A percentile compares a stretch with the other conserved stretches of the same genome.
These are phyloP conservation scores for Mobula birostris DNA, from an alignment of 2,113 vertebrate species.

Conservation along the genomic window DNA sequence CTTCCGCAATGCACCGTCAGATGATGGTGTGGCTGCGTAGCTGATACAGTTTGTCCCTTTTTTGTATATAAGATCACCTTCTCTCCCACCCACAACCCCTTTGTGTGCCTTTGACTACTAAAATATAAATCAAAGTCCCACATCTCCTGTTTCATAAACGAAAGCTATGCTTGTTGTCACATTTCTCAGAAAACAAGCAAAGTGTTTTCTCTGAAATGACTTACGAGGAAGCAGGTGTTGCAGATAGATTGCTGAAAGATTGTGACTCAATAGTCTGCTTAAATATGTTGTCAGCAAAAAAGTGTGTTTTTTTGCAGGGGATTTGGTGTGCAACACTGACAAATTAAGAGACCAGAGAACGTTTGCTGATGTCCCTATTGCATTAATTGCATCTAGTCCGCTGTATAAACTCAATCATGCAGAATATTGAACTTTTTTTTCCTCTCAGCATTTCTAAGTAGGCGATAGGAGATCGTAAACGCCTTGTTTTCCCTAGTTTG, in stretches of 20 bases:
- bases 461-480: neutral
- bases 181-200: constrained; percentile 28
- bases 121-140: constrained; percentile 32
- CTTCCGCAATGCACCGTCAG: neutral
- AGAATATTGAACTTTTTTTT: neutral
- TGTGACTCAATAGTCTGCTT: constrained; percentile 29
- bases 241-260: constrained; percentile 19
- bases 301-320: neutral
- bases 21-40: neutral
- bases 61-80: neutral
- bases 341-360: neutral
- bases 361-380: neutral
- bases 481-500: neutral
- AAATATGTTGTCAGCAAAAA: constrained; percentile 34
- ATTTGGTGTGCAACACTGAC: neutral
- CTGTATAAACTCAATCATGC: neutral
- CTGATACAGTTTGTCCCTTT: neutral
- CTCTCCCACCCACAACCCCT: neutral
- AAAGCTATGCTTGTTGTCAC: constrained; percentile 1
- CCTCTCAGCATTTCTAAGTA: neutral
- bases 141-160: constrained; percentile 24
- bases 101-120: neutral
- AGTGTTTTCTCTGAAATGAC: constrained; percentile 16
- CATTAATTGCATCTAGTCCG: neutral
- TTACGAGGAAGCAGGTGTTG: constrained; percentile 27